Base-by-base conservation (phyloP, 2,113 vertebrate genomes). In the Mus pahari region DNA sequence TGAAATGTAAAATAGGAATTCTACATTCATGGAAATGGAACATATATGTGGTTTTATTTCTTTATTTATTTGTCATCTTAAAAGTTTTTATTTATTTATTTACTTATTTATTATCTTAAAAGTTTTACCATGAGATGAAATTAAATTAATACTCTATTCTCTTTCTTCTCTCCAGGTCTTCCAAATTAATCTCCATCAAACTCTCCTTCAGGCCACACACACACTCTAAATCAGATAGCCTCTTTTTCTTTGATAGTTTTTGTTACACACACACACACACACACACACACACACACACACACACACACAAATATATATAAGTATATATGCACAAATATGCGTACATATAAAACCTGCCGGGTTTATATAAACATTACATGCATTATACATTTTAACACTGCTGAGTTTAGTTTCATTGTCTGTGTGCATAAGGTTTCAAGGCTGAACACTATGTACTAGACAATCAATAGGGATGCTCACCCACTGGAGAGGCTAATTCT, bases 11-110 rank as follows among this genome's bases (percentile, higher is more conserved):
- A 94, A 86, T 19, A 39, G 33, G 13, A 7, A n/a, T 14, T 91
- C 81, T 28, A 87, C 3, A 71, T 93, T 74, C 86, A 66, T 77
- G 83, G 75, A 73, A 91, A 86, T 64, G 42, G 88, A 92, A 81
- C 1, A 68, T 1, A 89, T 62, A 31, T 66, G 12, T n/a, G n/a
- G n/a, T n/a, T n/a, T n/a, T n/a, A n/a, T n/a, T n/a, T n/a, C n/a
- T n/a, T n/a, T n/a, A n/a, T n/a, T n/a, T n/a, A n/a, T n/a, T n/a
- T n/a, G n/a, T n/a, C n/a, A 48, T 77, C 45, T 77, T 45, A 31
- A 31, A 77, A 48, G 13, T 77, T 50, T 48, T 31, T n/a, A n/a
- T n/a, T n/a, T n/a, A n/a, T n/a, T n/a, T n/a, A n/a, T n/a, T n/a
- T n/a, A n/a, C n/a, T n/a, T 28, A 45, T 75, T 48, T 77, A 28